These are phyloP conservation scores for Mormyrus lacerda DNA, from an alignment of 2,113 vertebrate species.

Conservation along the genomic window DNA sequence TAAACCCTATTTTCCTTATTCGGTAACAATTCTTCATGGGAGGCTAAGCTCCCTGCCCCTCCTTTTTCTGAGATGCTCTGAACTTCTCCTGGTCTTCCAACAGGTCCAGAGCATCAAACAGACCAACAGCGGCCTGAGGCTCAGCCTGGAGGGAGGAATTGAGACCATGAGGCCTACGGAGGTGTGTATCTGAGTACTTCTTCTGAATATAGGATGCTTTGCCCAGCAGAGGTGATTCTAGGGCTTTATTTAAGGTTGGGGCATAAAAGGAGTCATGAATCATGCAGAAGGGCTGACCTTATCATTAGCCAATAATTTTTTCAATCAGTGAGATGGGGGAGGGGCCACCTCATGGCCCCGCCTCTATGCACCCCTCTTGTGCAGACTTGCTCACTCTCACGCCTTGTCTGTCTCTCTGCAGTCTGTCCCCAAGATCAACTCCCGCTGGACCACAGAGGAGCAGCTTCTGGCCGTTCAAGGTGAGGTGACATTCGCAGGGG, in stretches of 20 bases:
- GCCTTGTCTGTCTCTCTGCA: slow-evolving; percentile 41
- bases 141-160: slow-evolving; percentile 79
- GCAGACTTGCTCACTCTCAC: neutral
- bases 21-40: neutral
- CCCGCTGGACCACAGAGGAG: slow-evolving; percentile 94
- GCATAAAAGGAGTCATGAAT: neutral
- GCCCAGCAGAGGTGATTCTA: neutral
- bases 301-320: neutral
- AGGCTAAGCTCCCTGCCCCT: neutral
- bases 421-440: slow-evolving; percentile 83
- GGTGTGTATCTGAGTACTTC: slow-evolving; percentile 55
- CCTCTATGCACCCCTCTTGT: neutral
- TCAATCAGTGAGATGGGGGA: neutral
- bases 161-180: slow-evolving; percentile 78
- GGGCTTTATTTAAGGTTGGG: neutral
- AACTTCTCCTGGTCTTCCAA: slow-evolving; percentile 15
- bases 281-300: neutral
- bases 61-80: neutral
- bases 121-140: slow-evolving; percentile 83
- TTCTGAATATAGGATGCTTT: neutral
- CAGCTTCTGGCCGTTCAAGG: slow-evolving; percentile 97
- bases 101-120: slow-evolving; percentile 96
- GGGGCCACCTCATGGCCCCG: neutral
- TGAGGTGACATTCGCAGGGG: slow-evolving; percentile 40
- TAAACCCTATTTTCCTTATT: neutral